Conservation (phyloP, 92 coral and sea anemone species). For the Heliopora coerulea region DNA sequence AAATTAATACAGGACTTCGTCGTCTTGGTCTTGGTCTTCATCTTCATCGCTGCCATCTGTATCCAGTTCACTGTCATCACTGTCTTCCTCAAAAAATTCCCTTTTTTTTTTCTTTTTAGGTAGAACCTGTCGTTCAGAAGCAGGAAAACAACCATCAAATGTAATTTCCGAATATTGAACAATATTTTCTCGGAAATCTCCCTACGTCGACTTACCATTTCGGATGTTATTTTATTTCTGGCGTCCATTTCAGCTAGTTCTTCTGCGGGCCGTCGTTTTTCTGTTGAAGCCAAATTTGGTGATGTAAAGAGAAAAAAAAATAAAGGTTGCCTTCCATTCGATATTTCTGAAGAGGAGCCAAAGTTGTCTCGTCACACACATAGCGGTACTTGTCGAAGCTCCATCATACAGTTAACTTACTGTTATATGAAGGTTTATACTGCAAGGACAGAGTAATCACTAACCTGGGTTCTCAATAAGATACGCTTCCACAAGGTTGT, state of each 20-base stretch:
- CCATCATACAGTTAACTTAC: no score
- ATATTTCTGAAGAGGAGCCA: not conserved
- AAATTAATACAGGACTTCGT: slow-evolving; percentile 1
- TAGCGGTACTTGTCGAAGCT: not conserved
- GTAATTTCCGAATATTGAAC: no score
- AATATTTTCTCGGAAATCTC: no score
- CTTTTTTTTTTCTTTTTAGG: slow-evolving; percentile 37
- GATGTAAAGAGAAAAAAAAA: not conserved
- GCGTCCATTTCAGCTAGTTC: slow-evolving; percentile 87
- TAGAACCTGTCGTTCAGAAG: slow-evolving; percentile 23
- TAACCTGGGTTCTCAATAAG: slow-evolving; percentile 81
- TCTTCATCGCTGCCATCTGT: slow-evolving; percentile 39
- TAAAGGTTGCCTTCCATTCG: no score
- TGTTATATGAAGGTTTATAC: no score
- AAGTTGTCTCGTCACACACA: not conserved
- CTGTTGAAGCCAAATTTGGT: slow-evolving; percentile 40
- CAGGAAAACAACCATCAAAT: no score
- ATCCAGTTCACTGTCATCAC: slow-evolving; percentile 5
- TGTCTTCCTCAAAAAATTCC: slow-evolving; percentile 4
- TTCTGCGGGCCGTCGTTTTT: slow-evolving; percentile 65
- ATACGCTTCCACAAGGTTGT: slow-evolving; percentile 88
- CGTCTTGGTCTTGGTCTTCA: slow-evolving; percentile 52
- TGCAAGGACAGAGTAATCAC: not conserved
- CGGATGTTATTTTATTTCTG: slow-evolving; percentile 84
- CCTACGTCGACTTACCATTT: slow-evolving; percentile 60